These are phyloP conservation scores for Origma solitaria DNA, from an alignment of 2,113 vertebrate genomes.

Conservation along the genomic window DNA sequence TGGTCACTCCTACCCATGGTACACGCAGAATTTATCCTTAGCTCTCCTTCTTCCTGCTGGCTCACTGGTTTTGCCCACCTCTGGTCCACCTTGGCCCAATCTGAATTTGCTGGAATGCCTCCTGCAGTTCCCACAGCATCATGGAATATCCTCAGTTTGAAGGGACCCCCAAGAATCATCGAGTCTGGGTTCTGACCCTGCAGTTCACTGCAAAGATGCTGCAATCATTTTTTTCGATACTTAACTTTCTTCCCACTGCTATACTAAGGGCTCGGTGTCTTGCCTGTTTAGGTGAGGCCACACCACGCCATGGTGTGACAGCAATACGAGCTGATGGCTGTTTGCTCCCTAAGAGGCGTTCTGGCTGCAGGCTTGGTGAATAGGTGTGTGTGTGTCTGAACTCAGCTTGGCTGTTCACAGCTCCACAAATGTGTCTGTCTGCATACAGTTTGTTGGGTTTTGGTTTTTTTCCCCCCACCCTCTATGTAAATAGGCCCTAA, in stretches of 20 bases:
- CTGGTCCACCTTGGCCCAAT: background rate
- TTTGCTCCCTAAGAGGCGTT: background rate
- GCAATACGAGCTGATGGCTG: fast-evolving
- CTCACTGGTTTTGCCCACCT: background rate
- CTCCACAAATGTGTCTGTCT: background rate
- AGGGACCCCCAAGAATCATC: background rate
- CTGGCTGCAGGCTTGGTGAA: background rate
- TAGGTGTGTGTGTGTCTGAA: background rate
- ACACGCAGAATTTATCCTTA: background rate
- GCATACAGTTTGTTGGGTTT: background rate
- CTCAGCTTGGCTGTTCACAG: background rate
- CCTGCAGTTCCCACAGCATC: background rate
- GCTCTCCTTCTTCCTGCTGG: fast-evolving
- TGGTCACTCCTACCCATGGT: background rate
- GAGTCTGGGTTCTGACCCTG: background rate
- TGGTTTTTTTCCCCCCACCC: background rate
- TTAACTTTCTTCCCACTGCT: background rate
- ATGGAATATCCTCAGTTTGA: background rate
- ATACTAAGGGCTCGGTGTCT: background rate
- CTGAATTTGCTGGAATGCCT: background rate
- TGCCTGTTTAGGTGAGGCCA: background rate
- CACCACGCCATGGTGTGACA: background rate
- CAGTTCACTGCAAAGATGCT: background rate
- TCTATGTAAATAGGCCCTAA: background rate
- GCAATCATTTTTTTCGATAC: too few relatives aligned